phyloP scores from a whole-genome alignment of 1,140 invertebrate genomes.

The Calliopsis andreniformis region DNA sequence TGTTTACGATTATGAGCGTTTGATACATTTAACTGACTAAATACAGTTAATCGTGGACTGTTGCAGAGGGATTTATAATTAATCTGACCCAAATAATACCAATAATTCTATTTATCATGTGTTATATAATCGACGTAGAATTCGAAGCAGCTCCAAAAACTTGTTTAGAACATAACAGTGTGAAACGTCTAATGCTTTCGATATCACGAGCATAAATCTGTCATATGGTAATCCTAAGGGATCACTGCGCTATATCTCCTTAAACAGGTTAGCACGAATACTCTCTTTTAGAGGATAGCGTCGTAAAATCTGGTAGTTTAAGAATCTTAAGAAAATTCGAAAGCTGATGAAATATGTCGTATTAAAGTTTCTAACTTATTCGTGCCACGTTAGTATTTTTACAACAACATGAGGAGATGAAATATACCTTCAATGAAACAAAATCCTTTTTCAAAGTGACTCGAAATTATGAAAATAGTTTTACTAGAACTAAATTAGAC shows the following conservation, averaged over 20 bases:
- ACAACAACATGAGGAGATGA: background rate
- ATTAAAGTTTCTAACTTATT: background rate
- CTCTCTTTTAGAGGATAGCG: conserved; percentile 1
- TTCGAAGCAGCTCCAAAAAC: conserved; percentile 56
- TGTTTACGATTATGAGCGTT: background rate
- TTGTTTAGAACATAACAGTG: conserved; percentile 70
- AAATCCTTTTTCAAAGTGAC: background rate
- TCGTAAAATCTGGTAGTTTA: background rate
- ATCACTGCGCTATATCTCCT: conserved; percentile 41
- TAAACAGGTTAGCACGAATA: conserved; percentile 45
- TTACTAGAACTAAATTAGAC: too few relatives aligned
- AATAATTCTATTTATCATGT: too few relatives aligned
- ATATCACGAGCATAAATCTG: conserved; percentile 75
- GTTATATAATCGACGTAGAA: conserved; percentile 69
- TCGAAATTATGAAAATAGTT: background rate
- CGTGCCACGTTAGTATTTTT: background rate
- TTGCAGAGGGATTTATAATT: too few relatives aligned
- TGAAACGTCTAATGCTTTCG: conserved; percentile 69
- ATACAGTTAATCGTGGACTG: too few relatives aligned
- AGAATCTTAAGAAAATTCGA: background rate
- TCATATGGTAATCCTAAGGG: conserved; percentile 51
- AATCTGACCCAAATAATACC: too few relatives aligned
- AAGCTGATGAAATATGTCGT: background rate
- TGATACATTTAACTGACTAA: background rate
- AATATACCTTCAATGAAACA: background rate